Conservation (phyloP, 2,888 invertebrate genomes). For the Mesopsocus fuscifrons region DNA sequence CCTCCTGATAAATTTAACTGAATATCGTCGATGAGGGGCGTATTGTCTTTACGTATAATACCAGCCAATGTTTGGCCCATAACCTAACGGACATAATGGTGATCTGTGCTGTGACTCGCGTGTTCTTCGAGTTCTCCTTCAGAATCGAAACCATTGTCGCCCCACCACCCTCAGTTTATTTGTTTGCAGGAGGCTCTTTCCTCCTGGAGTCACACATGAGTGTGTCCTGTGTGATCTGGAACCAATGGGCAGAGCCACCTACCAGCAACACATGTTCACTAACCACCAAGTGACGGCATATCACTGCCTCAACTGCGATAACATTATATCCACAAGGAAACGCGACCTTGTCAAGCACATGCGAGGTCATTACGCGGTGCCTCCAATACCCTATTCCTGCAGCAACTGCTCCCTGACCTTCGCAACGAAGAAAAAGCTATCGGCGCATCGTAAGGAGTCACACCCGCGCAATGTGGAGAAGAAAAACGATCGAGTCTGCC, state of each 20-base stretch:
- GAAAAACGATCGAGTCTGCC: slow-evolving; percentile 25
- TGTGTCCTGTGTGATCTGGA: neutral
- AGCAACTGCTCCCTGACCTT: too few species aligned
- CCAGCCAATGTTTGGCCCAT: too few species aligned
- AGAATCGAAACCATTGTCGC: too few species aligned
- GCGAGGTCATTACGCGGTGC: slow-evolving; percentile 35
- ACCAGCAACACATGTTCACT: neutral
- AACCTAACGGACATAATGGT: too few species aligned
- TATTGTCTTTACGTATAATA: too few species aligned
- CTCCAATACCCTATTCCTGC: too few species aligned
- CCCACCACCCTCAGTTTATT: too few species aligned
- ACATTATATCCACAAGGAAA: slow-evolving; percentile 26
- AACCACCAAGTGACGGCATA: neutral
- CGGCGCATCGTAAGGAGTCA: neutral
- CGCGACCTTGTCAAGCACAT: slow-evolving; percentile 40
- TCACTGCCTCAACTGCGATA: neutral
- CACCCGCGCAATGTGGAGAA: too few species aligned
- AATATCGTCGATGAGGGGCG: too few species aligned
- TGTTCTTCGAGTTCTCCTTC: too few species aligned
- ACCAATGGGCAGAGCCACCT: neutral
- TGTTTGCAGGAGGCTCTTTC: neutral
- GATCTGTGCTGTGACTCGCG: too few species aligned
- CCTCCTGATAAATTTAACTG: too few species aligned
- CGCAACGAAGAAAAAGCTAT: neutral
- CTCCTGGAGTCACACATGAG: neutral